Conservation (phyloP, 2,888 invertebrate genomes). For the Melinaea menophilus region DNA sequence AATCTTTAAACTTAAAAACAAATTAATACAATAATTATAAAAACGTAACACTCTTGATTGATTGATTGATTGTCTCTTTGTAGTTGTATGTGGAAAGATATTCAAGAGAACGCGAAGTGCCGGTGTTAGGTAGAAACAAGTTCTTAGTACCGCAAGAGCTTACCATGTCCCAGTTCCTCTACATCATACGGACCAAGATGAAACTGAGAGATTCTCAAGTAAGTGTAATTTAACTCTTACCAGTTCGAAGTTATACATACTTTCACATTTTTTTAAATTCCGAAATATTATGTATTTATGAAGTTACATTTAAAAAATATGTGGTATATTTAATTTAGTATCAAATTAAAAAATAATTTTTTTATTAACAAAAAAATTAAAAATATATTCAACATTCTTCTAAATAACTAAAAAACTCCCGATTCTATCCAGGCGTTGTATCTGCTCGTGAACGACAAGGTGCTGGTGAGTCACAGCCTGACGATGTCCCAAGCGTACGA, state of each 20-base stretch:
- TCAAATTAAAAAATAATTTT: too few relatives aligned
- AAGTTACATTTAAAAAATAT: too few relatives aligned
- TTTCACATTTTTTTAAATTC: too few relatives aligned
- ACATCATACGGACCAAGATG: slow-evolving; percentile 81
- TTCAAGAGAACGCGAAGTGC: slow-evolving; percentile 85
- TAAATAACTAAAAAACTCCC: neutral
- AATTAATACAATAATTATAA: too few relatives aligned
- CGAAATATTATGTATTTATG: too few relatives aligned
- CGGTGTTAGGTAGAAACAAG: slow-evolving; percentile 87
- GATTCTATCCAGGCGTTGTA: slow-evolving; percentile 81
- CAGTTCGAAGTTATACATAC: too few relatives aligned
- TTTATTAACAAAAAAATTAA: too few relatives aligned
- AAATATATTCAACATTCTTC: neutral
- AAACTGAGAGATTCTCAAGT: slow-evolving; percentile 71
- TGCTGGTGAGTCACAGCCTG: slow-evolving; percentile 86
- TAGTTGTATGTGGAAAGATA: slow-evolving; percentile 90
- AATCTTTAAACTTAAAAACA: too few relatives aligned
- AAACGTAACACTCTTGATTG: neutral
- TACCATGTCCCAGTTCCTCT: slow-evolving; percentile 91
- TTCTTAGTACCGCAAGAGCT: slow-evolving; percentile 93
- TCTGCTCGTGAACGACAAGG: slow-evolving; percentile 87
- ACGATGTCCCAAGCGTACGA: slow-evolving; percentile 89
- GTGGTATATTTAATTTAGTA: too few relatives aligned
- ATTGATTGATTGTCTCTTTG: slow-evolving; percentile 35
- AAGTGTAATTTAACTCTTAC: slow-evolving; percentile 11